Evolutionary conservation across 2,888 invertebrate species (phyloP), one percentile per base, ranked within the genome.

Genomic region (Orgyia antiqua): DNA sequence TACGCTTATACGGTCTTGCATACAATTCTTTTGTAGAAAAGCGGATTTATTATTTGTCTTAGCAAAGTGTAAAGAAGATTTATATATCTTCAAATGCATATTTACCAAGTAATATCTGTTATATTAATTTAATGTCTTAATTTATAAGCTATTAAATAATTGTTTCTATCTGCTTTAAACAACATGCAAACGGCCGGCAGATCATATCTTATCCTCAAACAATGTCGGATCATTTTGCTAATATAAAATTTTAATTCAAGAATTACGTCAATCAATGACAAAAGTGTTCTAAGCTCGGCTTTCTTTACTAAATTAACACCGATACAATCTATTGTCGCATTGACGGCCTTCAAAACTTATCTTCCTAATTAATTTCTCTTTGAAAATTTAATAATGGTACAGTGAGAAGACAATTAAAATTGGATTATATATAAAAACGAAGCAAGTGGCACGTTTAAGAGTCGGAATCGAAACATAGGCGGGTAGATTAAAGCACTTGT

Each of bases 391-490:
- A 78, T 76, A 74, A 74, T 67, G 57, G 58, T 51, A 59, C 60
- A 63, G 57, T 60, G 55, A 62, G 60, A 64, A 70, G 70, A 72
- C 78, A 83, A 84, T 86, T 80, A 82, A 84, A 84, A 80, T 58
- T 66, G 80, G 84, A 84, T 86, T 83, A 84, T 73, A 70, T 55
- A 69, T 77, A 78, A 83, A 82, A 82, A 79, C 75, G 65, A 74
- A 73, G 64, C 68, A 71, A 83, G 70, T 74, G 65, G 67, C 62
- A 64, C 67, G 65, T 79, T 80, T 70, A 69, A 70, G 75, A 78
- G 74, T 80, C 53, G 69, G 65, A 77, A 78, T 83, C 72, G 75
- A 73, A 78, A 65, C 57, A 64, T 61, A 66, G 71, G 74, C 62
- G 72, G 70, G 71, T 64, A 74, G 83, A 84, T 83, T 82, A 82